A percentile compares a stretch with the other conserved stretches of the same genome.
These are phyloP conservation scores for Sinocyclocheilus rhinocerous DNA, from an alignment of 2,113 vertebrate genomes.

Conservation along the genomic window DNA sequence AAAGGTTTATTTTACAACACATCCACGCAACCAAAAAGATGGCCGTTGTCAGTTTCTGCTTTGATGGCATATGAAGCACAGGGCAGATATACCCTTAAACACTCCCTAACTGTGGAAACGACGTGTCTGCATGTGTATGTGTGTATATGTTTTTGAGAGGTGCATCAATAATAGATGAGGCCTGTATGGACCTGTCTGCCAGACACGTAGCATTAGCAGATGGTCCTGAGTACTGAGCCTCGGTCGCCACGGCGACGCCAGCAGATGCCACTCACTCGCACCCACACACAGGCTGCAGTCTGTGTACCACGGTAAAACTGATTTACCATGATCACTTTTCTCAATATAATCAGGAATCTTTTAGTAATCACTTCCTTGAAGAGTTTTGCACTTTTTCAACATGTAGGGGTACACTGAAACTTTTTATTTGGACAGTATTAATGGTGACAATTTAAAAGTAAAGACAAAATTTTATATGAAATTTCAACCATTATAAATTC, in stretches of 20 bases:
- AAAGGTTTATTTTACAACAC: constrained; percentile 10
- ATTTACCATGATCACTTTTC: neutral
- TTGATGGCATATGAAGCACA: constrained; percentile 4
- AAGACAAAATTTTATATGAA: neutral
- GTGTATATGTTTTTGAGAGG: constrained; percentile 39
- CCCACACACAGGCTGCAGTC: constrained; percentile 12
- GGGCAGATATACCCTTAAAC: constrained; percentile 39
- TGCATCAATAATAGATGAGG: constrained; percentile 59
- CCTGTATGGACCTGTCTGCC: constrained; percentile 48
- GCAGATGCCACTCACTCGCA: constrained; percentile 32
- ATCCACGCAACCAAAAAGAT: neutral
- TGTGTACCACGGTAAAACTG: constrained; percentile 19
- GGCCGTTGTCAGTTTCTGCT: constrained; percentile 11
- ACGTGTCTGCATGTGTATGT: constrained; percentile 23
- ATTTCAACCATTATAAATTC: neutral
- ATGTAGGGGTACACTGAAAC: neutral
- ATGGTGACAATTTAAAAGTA: neutral
- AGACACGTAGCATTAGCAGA: constrained; percentile 54
- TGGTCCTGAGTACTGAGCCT: constrained; percentile 43
- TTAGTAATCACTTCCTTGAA: neutral
- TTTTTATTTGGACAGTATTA: neutral
- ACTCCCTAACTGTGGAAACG: constrained; percentile 28
- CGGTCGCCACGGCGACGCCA: constrained; percentile 11
- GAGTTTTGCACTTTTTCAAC: neutral
- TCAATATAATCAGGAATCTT: neutral